Conservation (phyloP, 2,113 vertebrate genomes). For the Scalopus aquaticus region DNA sequence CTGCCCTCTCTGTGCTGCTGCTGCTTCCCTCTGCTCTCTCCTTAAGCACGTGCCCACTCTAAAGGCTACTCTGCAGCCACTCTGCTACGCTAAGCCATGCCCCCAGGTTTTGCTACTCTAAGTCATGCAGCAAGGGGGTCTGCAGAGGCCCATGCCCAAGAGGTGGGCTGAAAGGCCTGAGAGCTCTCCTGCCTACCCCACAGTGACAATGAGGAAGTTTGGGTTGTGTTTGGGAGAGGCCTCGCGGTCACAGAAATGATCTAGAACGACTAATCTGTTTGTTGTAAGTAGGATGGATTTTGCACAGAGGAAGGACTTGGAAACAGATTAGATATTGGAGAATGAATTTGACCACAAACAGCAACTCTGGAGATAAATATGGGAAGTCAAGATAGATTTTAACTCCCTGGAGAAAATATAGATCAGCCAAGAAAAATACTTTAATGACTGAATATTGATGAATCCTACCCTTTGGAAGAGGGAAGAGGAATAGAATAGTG, state of each 20-base stretch:
- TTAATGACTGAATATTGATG: not conserved
- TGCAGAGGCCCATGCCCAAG: too few species aligned
- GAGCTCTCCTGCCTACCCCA: too few species aligned
- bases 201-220: not conserved
- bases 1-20: too few species aligned
- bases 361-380: not conserved
- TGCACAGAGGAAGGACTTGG: not conserved
- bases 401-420: conserved; percentile 25
- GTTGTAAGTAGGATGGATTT: not conserved
- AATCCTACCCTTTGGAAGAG: not conserved
- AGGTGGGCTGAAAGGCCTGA: too few species aligned
- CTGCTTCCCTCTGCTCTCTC: too few species aligned
- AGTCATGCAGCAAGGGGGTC: too few species aligned
- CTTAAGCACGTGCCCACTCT: too few species aligned
- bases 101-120: too few species aligned
- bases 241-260: not conserved
- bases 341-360: not conserved
- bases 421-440: not conserved
- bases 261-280: not conserved
- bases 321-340: not conserved
- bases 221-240: not conserved
- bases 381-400: not conserved
- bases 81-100: too few species aligned
- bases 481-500: not conserved
- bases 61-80: too few species aligned